Base-by-base conservation (phyloP, 2,797 vertebrate species). In the Chelon labrosus region DNA sequence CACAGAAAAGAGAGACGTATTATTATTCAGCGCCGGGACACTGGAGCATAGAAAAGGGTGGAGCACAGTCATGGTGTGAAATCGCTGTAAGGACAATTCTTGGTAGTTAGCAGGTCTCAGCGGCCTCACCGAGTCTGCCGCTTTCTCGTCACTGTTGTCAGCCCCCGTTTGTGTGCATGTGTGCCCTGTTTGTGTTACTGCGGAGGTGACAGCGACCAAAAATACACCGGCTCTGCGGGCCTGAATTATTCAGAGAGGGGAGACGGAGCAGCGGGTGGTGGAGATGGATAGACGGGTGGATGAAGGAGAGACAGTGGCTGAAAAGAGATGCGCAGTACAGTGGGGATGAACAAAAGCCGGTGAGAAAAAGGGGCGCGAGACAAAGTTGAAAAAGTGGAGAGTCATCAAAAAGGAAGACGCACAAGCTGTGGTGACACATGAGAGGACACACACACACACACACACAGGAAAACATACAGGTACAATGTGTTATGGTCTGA, bases 121-220 rank as follows among this genome's bases (percentile, higher is more conserved):
- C 0, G 10, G 71, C 27, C 62, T 75, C 13, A 37, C 20, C 17
- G 31, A 66, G 49, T 54, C 47, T 58, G 20, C 3, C 37, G 42
- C 25, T 75, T 59, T 66, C 66, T 12, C 52, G 37, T 58, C 38
- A 11, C 22, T 19, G 56, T 66, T 1, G 17, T 47, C 50, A 69
- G 54, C 25, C 17, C 19, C 0, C 11, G 38, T 39, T 75, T 63
- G 68, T 16, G 50, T 17, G 35, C 27, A 22, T 52, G 49, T n/a
- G 35, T 47, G 62, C 27, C 69, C 49, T 77, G 77, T 76, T 78
- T 89, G 56, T 75, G 67, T 68, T 75, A 71, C 73, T 78, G 84
- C 76, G 76, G 66, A 77, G 60, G 84, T 87, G 87, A 91, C 86
- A 89, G 82, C 71, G 83, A 85, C 68, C 79, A 68, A 84, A 87